Base-by-base conservation (phyloP, 2,113 vertebrate genomes). In the Callospermophilus lateralis region DNA sequence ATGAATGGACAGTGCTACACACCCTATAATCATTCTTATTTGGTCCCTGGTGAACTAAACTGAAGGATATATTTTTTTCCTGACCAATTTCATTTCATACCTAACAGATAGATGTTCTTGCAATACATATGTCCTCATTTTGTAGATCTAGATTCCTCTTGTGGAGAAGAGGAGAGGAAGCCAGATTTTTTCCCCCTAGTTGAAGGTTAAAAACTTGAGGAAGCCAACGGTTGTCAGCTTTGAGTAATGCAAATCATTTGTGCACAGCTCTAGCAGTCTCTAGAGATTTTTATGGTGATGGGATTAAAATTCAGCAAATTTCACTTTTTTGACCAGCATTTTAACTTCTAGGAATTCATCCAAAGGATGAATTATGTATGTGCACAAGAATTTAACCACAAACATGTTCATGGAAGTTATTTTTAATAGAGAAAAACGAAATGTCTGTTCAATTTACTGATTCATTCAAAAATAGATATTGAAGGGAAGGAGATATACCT, bases 281-380 rank as follows among this genome's bases (percentile, higher is more conserved):
- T 30, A 37, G 93, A 92, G 80, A 96, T 55, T 55, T 90, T 84
- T 58, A 68, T 72, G 55, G 53, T 39, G 26, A 81, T 81, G 48
- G n/a, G n/a, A 95, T 90, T 96, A 97, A 92, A 97, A 95, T 77
- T 61, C 37, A 89, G 9, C 16, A 79, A 78, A 95, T 94, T 65
- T 92, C 93, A 67, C 30, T 61, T 77, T 77, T 95, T 93, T 61
- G 22, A 22, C 42, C 34, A 92, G n/a, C 6, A 53, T 72, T 94
- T 92, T 89, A 90, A 77, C 34, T 81, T 84, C 12, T 45, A 97
- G 61, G 53, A 92, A 90, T 96, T 96, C 48, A 90, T 90, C 65
- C 51, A 88, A 84, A 61, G 4, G n/a, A 30, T 90, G 61, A 88
- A 63, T 78, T 77, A 83, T 51, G 12, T 39, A 32, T 58, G 10